A percentile compares a stretch with the other conserved stretches of the same genome.
phyloP scores from a whole-genome alignment of 2,888 invertebrate species.

The Lasioglossum malachurum region DNA sequence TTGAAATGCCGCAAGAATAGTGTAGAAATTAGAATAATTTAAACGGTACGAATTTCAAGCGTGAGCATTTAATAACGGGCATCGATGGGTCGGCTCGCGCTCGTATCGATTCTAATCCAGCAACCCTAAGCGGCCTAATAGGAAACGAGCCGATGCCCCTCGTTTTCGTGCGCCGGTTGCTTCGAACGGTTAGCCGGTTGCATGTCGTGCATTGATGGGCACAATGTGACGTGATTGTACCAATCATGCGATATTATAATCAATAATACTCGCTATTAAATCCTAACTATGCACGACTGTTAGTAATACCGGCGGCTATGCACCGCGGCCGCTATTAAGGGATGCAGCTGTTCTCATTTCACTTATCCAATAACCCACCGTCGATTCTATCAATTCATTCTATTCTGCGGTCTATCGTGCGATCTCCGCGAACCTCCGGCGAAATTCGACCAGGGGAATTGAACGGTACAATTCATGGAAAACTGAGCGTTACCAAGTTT shows the following conservation, averaged over 20 bases:
- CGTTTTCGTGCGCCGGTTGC: constrained; percentile 65
- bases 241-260: constrained; percentile 84
- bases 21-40: background rate
- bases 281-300: constrained; percentile 71
- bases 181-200: constrained; percentile 70
- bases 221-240: constrained; percentile 80
- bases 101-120: constrained; percentile 55
- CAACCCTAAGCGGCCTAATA: constrained; percentile 37
- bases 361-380: background rate
- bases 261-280: constrained; percentile 80
- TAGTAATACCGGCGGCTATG: constrained; percentile 64
- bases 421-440: background rate
- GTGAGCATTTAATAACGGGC: background rate
- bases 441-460: background rate
- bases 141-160: constrained; percentile 51
- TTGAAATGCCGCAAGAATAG: too few species aligned
- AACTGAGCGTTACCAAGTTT: too few species aligned
- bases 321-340: constrained; percentile 67
- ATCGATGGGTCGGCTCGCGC: constrained; percentile 29
- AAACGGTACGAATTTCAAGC: background rate
- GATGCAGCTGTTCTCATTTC: constrained; percentile 59
- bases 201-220: constrained; percentile 79
- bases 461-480: background rate
- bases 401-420: background rate
- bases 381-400: background rate